A percentile compares a stretch with the other conserved stretches of the same genome.
These are phyloP conservation scores for Acanthisitta chloris DNA, from an alignment of 2,113 vertebrate genomes.

Conservation along the genomic window DNA sequence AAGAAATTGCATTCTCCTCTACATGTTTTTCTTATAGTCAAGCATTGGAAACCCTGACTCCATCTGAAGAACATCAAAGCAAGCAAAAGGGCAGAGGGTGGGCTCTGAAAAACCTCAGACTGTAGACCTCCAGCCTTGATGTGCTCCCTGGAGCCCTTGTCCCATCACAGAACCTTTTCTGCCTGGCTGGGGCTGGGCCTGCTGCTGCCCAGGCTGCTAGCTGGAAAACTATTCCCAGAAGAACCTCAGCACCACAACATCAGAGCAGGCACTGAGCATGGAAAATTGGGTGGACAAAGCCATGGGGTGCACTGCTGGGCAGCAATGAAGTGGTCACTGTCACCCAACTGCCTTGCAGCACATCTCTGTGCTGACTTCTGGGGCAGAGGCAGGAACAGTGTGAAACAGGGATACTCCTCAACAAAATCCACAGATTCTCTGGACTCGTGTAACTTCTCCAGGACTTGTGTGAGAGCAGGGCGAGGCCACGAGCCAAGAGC, in stretches of 20 bases:
- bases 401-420: background rate
- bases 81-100: background rate
- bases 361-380: background rate
- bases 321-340: background rate
- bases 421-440: background rate
- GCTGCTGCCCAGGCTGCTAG: background rate
- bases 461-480: background rate
- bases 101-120: background rate
- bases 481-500: background rate
- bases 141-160: background rate
- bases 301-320: background rate
- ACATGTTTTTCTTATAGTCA: background rate
- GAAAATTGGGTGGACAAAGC: background rate
- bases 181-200: background rate
- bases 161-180: background rate
- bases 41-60: background rate
- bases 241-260: background rate
- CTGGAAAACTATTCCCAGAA: background rate
- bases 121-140: background rate
- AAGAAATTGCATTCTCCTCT: background rate
- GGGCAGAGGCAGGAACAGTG: background rate
- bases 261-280: accelerated
- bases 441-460: background rate
- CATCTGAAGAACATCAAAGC: background rate
- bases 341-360: background rate